Conservation (phyloP, 2,888 invertebrate species). For the Oligia latruncula region DNA sequence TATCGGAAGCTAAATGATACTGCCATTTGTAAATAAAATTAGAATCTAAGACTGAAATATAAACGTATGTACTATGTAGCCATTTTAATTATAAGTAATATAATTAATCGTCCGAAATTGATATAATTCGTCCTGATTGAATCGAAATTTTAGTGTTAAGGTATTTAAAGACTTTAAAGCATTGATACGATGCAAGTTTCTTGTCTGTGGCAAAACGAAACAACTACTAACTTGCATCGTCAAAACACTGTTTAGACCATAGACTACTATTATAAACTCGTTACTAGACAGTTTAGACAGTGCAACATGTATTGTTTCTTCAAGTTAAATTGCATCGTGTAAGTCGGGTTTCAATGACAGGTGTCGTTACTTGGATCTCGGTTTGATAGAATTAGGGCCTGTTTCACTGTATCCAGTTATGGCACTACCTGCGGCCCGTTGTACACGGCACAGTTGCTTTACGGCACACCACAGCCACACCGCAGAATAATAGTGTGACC, state of each 20-base stretch:
- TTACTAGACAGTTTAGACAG: neutral
- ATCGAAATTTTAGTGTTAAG: conserved; percentile 77
- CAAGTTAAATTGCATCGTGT: neutral
- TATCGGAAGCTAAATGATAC: conserved; percentile 85
- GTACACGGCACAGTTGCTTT: neutral
- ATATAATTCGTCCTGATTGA: conserved; percentile 84
- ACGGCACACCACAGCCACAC: neutral
- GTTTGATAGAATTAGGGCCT: neutral
- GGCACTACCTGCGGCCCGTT: neutral
- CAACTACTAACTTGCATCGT: neutral
- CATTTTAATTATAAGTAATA: conserved; percentile 65
- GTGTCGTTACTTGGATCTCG: conserved; percentile 30
- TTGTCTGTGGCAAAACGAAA: neutral
- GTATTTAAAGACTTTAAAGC: conserved; percentile 21
- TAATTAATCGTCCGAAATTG: conserved; percentile 79
- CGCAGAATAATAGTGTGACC: neutral
- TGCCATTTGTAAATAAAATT: conserved; percentile 86
- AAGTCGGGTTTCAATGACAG: neutral
- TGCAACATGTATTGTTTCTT: neutral
- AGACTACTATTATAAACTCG: too few species aligned
- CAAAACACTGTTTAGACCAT: neutral
- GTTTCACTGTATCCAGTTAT: neutral
- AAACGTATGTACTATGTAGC: conserved; percentile 71
- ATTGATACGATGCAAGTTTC: neutral
- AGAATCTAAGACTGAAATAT: conserved; percentile 78